Evolutionary conservation across 1,140 invertebrate species (phyloP).

Genomic region (Dryas iulia): DNA sequence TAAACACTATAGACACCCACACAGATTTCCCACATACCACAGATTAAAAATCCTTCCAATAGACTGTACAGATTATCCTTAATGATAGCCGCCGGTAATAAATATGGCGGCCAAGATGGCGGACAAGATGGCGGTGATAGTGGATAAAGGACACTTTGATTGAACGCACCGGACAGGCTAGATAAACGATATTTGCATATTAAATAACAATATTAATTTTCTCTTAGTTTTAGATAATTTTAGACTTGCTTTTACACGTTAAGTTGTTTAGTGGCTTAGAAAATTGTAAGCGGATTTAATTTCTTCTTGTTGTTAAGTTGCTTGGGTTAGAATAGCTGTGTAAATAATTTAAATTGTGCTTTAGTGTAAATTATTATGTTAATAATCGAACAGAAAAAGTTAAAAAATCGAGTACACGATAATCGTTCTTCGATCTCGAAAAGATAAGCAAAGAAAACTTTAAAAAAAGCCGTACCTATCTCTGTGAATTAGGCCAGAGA

Average conservation of each 20-base stretch:
- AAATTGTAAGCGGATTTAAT: not conserved
- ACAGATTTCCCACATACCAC: conserved; percentile 31
- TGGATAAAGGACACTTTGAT: conserved; percentile 67
- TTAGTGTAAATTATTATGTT: too few species aligned
- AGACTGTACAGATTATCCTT: conserved; percentile 56
- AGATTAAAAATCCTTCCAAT: conserved; percentile 47
- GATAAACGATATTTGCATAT: conserved; percentile 69
- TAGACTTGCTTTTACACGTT: conserved; percentile 1
- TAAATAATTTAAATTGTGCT: too few species aligned
- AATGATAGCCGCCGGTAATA: conserved; percentile 62
- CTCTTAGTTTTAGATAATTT: conserved; percentile 29
- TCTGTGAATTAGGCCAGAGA: conserved; percentile 31
- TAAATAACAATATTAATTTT: conserved; percentile 71
- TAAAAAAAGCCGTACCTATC: not conserved
- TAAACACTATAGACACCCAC: conserved; percentile 34
- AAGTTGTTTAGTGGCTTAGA: not conserved
- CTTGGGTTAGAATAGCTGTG: not conserved
- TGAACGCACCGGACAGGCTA: conserved; percentile 63
- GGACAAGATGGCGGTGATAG: conserved; percentile 40
- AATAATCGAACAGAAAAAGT: too few species aligned
- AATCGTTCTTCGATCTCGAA: not conserved
- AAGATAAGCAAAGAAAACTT: not conserved
- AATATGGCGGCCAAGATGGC: conserved; percentile 50
- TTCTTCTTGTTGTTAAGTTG: not conserved
- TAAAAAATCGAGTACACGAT: too few species aligned